Percentiles rank a stretch among this genome's conserved stretches.
phyloP scores from a whole-genome alignment of 2,888 invertebrate genomes.

The Lysandra coridon region DNA sequence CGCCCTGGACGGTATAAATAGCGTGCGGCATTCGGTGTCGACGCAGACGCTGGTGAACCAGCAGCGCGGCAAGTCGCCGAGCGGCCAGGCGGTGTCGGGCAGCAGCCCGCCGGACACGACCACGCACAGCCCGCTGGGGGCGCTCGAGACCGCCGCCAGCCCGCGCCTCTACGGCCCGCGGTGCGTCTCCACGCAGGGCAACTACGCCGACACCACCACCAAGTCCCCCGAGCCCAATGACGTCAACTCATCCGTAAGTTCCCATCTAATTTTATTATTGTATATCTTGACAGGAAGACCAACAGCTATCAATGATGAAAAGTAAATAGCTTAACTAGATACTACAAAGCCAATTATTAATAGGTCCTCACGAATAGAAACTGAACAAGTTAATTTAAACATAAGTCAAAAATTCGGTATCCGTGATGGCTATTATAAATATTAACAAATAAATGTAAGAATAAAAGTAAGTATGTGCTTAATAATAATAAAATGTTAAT shows the following conservation, averaged over 20 bases:
- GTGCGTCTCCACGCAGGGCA: constrained; percentile 49
- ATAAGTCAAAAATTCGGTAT: too few species aligned
- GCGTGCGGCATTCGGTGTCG: constrained; percentile 85
- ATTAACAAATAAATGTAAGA: too few species aligned
- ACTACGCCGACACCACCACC: constrained; percentile 72
- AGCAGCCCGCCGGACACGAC: constrained; percentile 89
- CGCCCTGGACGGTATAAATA: constrained; percentile 42
- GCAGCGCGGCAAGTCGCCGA: constrained; percentile 56
- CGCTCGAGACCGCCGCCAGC: constrained; percentile 59
- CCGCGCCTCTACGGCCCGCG: constrained; percentile 48
- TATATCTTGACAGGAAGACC: too few species aligned
- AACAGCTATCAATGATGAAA: background rate
- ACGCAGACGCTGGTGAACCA: constrained; percentile 84
- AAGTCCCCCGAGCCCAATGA: constrained; percentile 70
- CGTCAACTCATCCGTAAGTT: constrained; percentile 65
- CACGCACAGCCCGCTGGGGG: constrained; percentile 89
- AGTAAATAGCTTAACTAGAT: too few species aligned
- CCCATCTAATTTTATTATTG: background rate
- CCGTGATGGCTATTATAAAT: too few species aligned
- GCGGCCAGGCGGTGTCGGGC: constrained; percentile 50
- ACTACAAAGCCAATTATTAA: too few species aligned
- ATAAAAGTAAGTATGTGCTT: too few species aligned
- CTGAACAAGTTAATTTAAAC: too few species aligned
- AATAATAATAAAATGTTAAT: too few species aligned
- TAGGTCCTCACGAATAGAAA: too few species aligned